Evolutionary conservation across 2,888 invertebrate species (phyloP).

Genomic region (Ophioninae sp.): DNA sequence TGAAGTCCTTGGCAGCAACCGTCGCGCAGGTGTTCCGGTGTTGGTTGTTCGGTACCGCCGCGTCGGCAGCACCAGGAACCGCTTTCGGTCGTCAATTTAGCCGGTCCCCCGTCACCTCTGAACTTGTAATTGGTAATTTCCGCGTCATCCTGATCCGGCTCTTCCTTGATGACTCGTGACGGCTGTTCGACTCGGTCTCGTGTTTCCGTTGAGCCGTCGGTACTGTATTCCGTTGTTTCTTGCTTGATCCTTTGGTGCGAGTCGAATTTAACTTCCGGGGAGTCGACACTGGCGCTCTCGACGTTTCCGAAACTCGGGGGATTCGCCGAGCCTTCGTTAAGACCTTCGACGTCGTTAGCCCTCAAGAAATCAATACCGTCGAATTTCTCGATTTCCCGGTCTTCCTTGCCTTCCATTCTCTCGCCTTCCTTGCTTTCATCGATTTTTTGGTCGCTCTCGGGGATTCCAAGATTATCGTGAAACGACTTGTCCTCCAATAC

Average conservation of each 20-base stretch:
- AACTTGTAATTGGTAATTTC: conserved; percentile 79
- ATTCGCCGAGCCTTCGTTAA: conserved; percentile 47
- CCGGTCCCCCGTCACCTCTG: conserved; percentile 88
- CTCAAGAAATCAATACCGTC: conserved; percentile 65
- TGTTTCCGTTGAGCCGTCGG: conserved; percentile 61
- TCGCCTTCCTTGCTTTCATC: conserved; percentile 49
- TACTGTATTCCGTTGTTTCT: conserved; percentile 71
- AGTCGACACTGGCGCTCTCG: conserved; percentile 46
- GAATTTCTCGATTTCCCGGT: conserved; percentile 55
- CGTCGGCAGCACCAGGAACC: conserved; percentile 89
- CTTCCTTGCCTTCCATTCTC: conserved; percentile 53
- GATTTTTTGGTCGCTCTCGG: conserved; percentile 63
- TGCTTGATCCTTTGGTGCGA: conserved; percentile 72
- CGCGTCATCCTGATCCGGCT: conserved; percentile 70
- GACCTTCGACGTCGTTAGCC: conserved; percentile 32
- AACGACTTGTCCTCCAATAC: conserved; percentile 75
- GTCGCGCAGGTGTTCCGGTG: conserved; percentile 88
- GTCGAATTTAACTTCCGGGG: conserved; percentile 66
- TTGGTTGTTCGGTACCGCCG: conserved; percentile 88
- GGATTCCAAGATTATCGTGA: conserved; percentile 68
- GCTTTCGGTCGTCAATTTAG: conserved; percentile 83
- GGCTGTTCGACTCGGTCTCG: conserved; percentile 63
- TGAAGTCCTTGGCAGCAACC: conserved; percentile 88
- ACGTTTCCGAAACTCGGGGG: conserved; percentile 32
- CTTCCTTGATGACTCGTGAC: conserved; percentile 69